Evolutionary conservation across 2,113 vertebrate species (phyloP).

Genomic region (Natator depressus): DNA sequence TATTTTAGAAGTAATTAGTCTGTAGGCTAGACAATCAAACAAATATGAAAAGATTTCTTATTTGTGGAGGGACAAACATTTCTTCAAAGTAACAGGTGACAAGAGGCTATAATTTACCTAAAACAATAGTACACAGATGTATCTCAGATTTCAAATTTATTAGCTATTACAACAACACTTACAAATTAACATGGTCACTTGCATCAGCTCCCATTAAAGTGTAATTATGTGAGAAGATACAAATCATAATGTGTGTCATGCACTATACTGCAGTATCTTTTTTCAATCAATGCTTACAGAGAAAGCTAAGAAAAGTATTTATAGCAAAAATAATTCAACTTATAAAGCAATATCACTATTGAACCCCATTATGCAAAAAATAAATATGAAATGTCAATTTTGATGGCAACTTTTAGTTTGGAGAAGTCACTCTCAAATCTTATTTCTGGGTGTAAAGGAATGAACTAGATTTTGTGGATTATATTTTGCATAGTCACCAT

Average conservation of each 20-base stretch:
- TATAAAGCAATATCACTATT: not conserved
- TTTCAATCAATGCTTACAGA: not conserved
- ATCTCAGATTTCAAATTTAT: not conserved
- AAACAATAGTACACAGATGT: not conserved
- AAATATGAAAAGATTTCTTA: not conserved
- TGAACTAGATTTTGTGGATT: not conserved
- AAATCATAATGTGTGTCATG: not conserved
- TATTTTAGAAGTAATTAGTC: not conserved
- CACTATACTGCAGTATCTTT: not conserved
- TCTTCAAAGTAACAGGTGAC: not conserved
- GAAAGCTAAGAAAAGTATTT: not conserved
- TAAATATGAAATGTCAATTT: not conserved
- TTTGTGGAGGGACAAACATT: not conserved
- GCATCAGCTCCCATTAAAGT: not conserved
- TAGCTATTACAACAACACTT: not conserved
- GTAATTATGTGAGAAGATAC: not conserved
- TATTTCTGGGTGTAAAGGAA: not conserved
- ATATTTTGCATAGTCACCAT: not conserved
- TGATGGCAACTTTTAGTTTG: not conserved
- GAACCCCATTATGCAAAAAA: not conserved
- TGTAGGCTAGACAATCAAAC: not conserved
- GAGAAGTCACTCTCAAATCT: not conserved
- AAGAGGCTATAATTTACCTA: not conserved
- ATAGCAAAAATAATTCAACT: not conserved
- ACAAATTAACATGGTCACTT: not conserved